phyloP scores from a whole-genome alignment of 2,888 invertebrate species.

The Mylabris sibirica region DNA sequence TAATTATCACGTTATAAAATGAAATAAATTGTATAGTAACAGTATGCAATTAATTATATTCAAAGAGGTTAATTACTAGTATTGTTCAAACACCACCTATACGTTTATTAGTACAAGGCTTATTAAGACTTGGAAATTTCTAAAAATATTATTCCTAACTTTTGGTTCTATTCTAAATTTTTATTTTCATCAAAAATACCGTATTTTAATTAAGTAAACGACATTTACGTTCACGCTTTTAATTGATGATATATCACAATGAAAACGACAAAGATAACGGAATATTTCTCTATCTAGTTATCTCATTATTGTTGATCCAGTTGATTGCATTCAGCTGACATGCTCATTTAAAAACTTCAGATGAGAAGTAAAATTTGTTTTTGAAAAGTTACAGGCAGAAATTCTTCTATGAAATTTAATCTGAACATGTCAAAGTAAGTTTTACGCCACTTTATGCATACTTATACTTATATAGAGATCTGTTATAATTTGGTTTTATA shows the following conservation, averaged over 20 bases:
- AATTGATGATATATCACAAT: not conserved
- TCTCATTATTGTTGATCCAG: no score
- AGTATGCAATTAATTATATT: constrained; percentile 5
- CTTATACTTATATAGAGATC: not conserved
- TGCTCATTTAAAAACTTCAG: not conserved
- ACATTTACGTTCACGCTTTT: not conserved
- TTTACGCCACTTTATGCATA: not conserved
- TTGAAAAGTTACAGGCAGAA: not conserved
- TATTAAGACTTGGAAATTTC: not conserved
- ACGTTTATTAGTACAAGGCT: not conserved
- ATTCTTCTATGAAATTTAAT: not conserved
- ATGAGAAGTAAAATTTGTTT: not conserved
- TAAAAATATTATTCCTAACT: no score
- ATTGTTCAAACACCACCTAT: not conserved
- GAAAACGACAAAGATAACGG: not conserved
- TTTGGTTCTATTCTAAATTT: no score
- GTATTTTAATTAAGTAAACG: no score
- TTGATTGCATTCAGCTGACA: not conserved
- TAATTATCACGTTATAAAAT: constrained; percentile 6
- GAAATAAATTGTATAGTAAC: not conserved
- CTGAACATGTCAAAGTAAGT: no score
- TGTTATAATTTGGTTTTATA: not conserved
- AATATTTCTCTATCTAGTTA: not conserved
- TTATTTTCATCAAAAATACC: no score
- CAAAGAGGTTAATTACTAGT: not conserved